These are phyloP conservation scores for Excalfactoria chinensis DNA, from an alignment of 2,113 vertebrate species.

Conservation along the genomic window DNA sequence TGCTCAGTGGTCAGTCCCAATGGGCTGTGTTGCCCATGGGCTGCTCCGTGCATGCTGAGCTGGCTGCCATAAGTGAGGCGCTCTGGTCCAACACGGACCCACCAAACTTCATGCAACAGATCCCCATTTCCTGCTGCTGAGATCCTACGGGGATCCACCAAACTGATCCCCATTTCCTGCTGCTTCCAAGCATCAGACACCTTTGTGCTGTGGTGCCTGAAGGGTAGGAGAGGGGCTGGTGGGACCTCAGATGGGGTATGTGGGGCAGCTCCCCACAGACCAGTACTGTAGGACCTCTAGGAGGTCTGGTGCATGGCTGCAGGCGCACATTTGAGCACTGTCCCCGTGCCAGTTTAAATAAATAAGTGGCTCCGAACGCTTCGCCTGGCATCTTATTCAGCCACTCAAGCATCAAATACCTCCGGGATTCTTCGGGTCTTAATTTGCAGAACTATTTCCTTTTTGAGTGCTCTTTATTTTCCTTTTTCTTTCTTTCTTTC, in stretches of 20 bases:
- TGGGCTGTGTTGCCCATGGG: neutral
- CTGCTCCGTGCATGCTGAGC: neutral
- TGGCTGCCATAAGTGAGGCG: neutral
- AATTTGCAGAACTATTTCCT: constrained; percentile 59
- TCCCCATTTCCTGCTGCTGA: neutral
- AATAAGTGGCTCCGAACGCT: constrained; percentile 38
- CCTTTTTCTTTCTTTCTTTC: constrained; percentile 40
- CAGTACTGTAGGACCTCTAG: neutral
- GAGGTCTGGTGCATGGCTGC: constrained; percentile 29
- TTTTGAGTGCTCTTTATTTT: constrained; percentile 46
- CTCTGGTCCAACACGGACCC: neutral
- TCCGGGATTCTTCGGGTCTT: constrained; percentile 46
- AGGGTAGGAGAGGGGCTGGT: neutral
- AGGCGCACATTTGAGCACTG: constrained; percentile 29
- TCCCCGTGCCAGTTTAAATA: constrained; percentile 61
- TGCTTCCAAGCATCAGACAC: neutral
- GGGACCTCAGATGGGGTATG: neutral
- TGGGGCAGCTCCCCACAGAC: neutral
- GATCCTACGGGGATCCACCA: neutral
- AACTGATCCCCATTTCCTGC: neutral
- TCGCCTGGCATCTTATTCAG: constrained; percentile 38
- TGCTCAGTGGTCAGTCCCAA: neutral
- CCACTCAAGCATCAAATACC: constrained; percentile 46
- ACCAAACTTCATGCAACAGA: neutral
- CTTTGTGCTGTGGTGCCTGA: neutral